Percentiles rank a stretch among this genome's conserved stretches.
These are phyloP conservation scores for Ennomos fuscantarius DNA, from an alignment of 2,888 invertebrate species.

Conservation along the genomic window DNA sequence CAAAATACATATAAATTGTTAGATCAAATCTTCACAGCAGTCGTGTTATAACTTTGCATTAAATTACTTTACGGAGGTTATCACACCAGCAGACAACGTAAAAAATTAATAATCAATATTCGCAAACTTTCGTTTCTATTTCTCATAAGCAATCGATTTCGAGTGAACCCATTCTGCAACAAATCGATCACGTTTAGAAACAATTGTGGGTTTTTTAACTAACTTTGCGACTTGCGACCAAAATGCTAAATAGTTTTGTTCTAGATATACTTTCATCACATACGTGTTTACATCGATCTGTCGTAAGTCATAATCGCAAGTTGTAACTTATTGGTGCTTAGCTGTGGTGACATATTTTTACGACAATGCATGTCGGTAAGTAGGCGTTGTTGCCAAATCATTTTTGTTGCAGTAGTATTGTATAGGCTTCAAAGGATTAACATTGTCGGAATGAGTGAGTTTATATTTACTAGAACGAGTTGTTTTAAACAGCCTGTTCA, in stretches of 20 bases:
- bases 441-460: not conserved
- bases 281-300: conserved; percentile 18
- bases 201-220: conserved; percentile 47
- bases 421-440: conserved; percentile 5
- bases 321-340: conserved; percentile 2
- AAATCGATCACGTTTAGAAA: conserved; percentile 50
- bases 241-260: conserved; percentile 31
- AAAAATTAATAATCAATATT: conserved; percentile 21
- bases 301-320: conserved; percentile 22
- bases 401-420: conserved; percentile 1
- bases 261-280: conserved; percentile 34
- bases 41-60: too few species aligned
- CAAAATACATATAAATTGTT: too few species aligned
- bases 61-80: too few species aligned
- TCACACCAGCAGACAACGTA: not conserved
- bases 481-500: conserved; percentile 8
- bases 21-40: too few species aligned
- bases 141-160: conserved; percentile 34
- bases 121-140: conserved; percentile 32
- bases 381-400: conserved; percentile 1
- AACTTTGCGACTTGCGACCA: conserved; percentile 43
- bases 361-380: conserved; percentile 2
- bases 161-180: conserved; percentile 43
- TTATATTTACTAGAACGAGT: conserved; percentile 1
- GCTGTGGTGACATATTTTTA: conserved; percentile 13